Percentiles rank a stretch among this genome's conserved stretches.
Conservation (phyloP, 2,888 invertebrate species). For the Caprella mutica region DNA sequence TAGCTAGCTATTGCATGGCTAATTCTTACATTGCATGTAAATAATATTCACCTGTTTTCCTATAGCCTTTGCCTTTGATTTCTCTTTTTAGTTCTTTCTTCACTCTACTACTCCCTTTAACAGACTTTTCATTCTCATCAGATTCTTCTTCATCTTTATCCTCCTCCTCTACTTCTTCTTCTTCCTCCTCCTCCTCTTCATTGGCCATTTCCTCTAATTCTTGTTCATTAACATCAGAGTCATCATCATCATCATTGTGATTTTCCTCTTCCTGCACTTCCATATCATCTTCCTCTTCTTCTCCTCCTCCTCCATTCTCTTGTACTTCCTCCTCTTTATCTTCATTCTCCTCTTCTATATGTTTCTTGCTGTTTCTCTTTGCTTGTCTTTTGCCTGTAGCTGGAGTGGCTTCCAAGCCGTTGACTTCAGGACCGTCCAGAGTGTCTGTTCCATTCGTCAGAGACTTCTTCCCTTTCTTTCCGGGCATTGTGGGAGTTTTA, state of each 20-base stretch:
- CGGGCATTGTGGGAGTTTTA: too few species aligned
- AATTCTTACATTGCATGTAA: neutral
- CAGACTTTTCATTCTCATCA: neutral
- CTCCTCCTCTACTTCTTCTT: neutral
- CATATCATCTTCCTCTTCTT: conserved; percentile 9
- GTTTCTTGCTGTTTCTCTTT: too few species aligned
- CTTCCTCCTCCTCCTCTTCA: conserved; percentile 8
- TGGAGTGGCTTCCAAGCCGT: too few species aligned
- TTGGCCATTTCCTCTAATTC: neutral
- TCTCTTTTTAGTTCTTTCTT: neutral
- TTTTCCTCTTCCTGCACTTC: neutral
- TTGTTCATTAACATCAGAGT: conserved; percentile 6
- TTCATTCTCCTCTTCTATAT: too few species aligned
- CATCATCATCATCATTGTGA: conserved; percentile 9
- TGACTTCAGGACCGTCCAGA: too few species aligned
- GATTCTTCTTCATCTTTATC: neutral
- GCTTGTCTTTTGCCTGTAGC: too few species aligned
- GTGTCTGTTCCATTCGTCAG: too few species aligned
- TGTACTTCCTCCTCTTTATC: neutral
- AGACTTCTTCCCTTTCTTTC: too few species aligned
- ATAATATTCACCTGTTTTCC: neutral
- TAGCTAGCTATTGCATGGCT: neutral
- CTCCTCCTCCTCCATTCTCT: neutral
- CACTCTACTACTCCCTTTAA: neutral
- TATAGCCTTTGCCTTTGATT: too few species aligned